Evolutionary conservation across 2,797 vertebrate species (phyloP), one percentile per base, ranked within the genome.

Genomic region (Fistularia commersonii): DNA sequence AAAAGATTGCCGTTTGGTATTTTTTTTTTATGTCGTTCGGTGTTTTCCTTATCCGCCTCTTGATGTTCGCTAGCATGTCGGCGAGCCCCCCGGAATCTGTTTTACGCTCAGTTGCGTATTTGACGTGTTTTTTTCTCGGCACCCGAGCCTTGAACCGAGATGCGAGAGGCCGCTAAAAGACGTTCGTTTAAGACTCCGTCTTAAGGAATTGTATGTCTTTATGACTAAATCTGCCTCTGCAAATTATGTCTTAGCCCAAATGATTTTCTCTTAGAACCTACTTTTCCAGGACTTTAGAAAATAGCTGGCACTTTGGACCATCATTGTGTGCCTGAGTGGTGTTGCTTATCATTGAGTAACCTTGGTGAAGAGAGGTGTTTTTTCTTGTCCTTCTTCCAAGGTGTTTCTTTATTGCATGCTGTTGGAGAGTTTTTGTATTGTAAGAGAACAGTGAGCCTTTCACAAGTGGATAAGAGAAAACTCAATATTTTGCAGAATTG

Each of bases 41-140:
- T 94, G 93, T 94, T 94, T 94, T 96, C 92, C 95, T 95, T 96
- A 93, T 88, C 89, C 90, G 94, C 93, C 41, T 37, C 37, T 36
- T 50, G 39, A 38, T 48, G 9, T 37, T 15, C 37, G 3, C 6
- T 40, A 31, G 97, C 96, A n/a, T n/a, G n/a, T n/a, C n/a, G n/a
- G n/a, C n/a, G n/a, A n/a, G n/a, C n/a, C n/a, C n/a, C n/a, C n/a
- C n/a, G n/a, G n/a, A n/a, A n/a, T n/a, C n/a, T n/a, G n/a, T n/a
- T n/a, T n/a, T n/a, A n/a, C n/a, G n/a, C n/a, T n/a, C n/a, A n/a
- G n/a, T n/a, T n/a, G n/a, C n/a, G n/a, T 98, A 97, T 94, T 95
- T 96, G 93, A 93, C 91, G 89, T 91, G 88, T 89, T 88, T 91
- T 94, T 92, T 91, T 94, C 92, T 89, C 88, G 82, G 87, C 91